Conservation (phyloP, 2,888 invertebrate genomes). For the Pegoplata infirma region DNA sequence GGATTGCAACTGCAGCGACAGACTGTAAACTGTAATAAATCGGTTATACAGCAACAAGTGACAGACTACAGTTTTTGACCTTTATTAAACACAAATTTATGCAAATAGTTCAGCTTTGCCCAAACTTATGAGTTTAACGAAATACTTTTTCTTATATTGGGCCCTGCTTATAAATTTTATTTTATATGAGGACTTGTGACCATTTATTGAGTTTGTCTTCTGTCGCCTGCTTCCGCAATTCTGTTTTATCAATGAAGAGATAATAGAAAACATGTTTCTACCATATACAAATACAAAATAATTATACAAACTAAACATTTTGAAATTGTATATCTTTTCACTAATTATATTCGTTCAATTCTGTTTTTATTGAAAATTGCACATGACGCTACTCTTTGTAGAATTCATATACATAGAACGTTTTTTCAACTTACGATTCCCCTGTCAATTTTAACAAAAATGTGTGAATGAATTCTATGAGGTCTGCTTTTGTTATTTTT, state of each 20-base stretch:
- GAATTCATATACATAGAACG: background rate
- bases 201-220: too few relatives aligned
- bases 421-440: background rate
- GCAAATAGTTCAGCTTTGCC: too few relatives aligned
- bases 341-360: constrained; percentile 27
- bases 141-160: too few relatives aligned
- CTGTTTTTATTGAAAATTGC: constrained; percentile 22
- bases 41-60: too few relatives aligned
- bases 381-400: constrained; percentile 15
- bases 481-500: background rate
- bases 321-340: constrained; percentile 5
- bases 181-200: too few relatives aligned
- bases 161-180: too few relatives aligned
- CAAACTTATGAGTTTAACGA: too few relatives aligned
- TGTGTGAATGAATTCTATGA: constrained; percentile 25
- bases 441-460: constrained; percentile 19
- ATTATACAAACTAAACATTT: constrained; percentile 18
- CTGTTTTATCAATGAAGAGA: background rate
- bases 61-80: too few relatives aligned
- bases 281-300: background rate
- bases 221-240: background rate
- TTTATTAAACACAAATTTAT: too few relatives aligned
- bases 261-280: background rate
- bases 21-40: background rate
- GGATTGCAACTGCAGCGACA: background rate